A percentile compares a stretch with the other conserved stretches of the same genome.
These are phyloP conservation scores for Drosophila biarmipes DNA, from an alignment of 1,140 invertebrate species.

Conservation along the genomic window DNA sequence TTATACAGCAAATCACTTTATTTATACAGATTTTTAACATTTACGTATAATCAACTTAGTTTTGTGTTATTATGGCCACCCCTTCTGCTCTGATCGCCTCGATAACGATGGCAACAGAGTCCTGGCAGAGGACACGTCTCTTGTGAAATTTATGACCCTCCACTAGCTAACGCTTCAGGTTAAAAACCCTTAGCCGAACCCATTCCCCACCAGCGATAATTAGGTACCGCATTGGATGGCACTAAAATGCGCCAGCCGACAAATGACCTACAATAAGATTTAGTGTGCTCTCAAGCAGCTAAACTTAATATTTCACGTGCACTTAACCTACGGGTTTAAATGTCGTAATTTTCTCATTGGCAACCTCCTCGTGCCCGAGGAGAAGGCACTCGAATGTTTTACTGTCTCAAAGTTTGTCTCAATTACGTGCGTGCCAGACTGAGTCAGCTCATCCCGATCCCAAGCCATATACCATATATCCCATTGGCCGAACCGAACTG, in stretches of 20 bases:
- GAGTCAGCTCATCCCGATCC: slow-evolving; percentile 37
- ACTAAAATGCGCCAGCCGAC: slow-evolving; percentile 76
- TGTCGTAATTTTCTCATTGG: slow-evolving; percentile 80
- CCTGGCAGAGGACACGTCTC: slow-evolving; percentile 24
- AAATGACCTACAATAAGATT: slow-evolving; percentile 78
- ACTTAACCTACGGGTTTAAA: slow-evolving; percentile 81
- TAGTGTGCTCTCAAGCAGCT: slow-evolving; percentile 77
- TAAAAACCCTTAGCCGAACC: slow-evolving; percentile 1
- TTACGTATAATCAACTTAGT: not conserved
- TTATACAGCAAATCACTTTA: too few species aligned
- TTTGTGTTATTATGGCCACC: not conserved
- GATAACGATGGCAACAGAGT: slow-evolving; percentile 1
- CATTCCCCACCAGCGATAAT: slow-evolving; percentile 35
- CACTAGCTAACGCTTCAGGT: not conserved
- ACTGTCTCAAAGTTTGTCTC: slow-evolving; percentile 81
- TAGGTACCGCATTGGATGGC: slow-evolving; percentile 19
- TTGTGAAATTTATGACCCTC: slow-evolving; percentile 13
- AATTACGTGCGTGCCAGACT: slow-evolving; percentile 80
- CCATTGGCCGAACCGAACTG: slow-evolving; percentile 38
- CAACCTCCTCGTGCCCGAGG: slow-evolving; percentile 33
- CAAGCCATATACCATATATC: slow-evolving; percentile 14
- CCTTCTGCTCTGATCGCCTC: not conserved
- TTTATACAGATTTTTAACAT: too few species aligned
- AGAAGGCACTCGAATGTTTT: slow-evolving; percentile 69
- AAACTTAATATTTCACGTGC: slow-evolving; percentile 82